Base-by-base conservation (phyloP, 2,888 invertebrate genomes). In the Zootermopsis nevadensis region DNA sequence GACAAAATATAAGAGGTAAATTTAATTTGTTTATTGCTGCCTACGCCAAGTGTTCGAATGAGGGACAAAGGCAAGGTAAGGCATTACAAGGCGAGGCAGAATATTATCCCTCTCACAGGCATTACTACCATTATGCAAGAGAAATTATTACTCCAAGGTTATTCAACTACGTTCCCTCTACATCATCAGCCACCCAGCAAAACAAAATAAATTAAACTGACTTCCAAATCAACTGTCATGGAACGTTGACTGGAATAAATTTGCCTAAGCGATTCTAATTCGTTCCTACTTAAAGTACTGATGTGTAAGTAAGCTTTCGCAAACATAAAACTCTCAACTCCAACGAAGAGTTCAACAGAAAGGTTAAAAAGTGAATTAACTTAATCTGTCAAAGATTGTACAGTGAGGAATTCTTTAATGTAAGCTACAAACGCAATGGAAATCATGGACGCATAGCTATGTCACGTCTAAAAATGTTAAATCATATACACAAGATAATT, bases 111-210 rank as follows among this genome's bases (percentile, higher is more conserved):
- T n/a, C 7, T 60, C 27, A 60, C 60, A 60, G n/a, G 4, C 74
- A 38, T 74, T 74, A 74, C n/a, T 74, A 74, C 74, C 38, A 74
- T 74, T 74, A 42, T 38, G 74, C n/a, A 74, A 74, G 60, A n/a
- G 60, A 60, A 60, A 6, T 55, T 55, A 55, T 60, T 74, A 38
- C 38, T 12, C 38, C 74, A 74, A 74, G 74, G 74, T 74, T 38
- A 38, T 74, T 74, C 74, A 74, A 74, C 74, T 60, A 7, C 19
- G 19, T 19, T 48, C 48, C 48, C 3, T 48, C n/a, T 60, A 24
- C 12, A 60, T 4, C 60, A 60, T 27, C 60, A 27, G 27, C n/a
- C n/a, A 27, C 10, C 4, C 6, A 60, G 12, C 27, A 60, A 1
- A 27, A 60, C 8, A 15, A n/a, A 27, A 55, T 19, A 55, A 55